A percentile compares a stretch with the other conserved stretches of the same genome.
phyloP scores from a whole-genome alignment of 1,140 invertebrate genomes.

The Hylaeus anthracinus region DNA sequence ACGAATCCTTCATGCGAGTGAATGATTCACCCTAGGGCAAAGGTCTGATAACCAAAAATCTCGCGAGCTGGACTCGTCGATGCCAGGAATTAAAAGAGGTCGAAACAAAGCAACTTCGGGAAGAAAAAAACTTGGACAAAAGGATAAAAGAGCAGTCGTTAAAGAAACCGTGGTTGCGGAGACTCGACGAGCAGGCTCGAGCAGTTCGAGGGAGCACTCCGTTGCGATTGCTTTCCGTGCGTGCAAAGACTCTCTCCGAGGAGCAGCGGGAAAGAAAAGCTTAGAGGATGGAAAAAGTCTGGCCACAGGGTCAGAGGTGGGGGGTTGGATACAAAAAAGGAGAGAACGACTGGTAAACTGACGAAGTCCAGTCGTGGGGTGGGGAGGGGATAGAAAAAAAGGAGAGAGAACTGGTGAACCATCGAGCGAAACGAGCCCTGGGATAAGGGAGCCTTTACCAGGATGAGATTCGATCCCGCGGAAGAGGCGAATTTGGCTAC shows the following conservation, averaged over 20 bases:
- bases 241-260: slow-evolving; percentile 44
- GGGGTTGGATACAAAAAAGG: no score
- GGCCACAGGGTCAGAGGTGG: no score
- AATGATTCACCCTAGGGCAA: no score
- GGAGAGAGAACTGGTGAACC: slow-evolving; percentile 6
- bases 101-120: no score
- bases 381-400: neutral
- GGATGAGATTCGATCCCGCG: slow-evolving; percentile 64
- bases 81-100: no score
- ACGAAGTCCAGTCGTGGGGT: neutral
- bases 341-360: no score
- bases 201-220: slow-evolving; percentile 45
- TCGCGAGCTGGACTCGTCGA: neutral
- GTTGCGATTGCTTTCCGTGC: slow-evolving; percentile 56
- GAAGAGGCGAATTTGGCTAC: slow-evolving; percentile 64
- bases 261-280: slow-evolving; percentile 11
- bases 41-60: no score
- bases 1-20: no score
- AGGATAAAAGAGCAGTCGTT: slow-evolving; percentile 40
- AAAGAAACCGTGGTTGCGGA: slow-evolving; percentile 45
- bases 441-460: slow-evolving; percentile 53
- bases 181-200: slow-evolving; percentile 29
- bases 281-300: slow-evolving; percentile 19
- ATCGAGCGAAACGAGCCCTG: slow-evolving; percentile 1
- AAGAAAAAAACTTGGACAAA: neutral